These are phyloP conservation scores for Loriculus beryllinus DNA, from an alignment of 2,797 vertebrate genomes.

Conservation along the genomic window DNA sequence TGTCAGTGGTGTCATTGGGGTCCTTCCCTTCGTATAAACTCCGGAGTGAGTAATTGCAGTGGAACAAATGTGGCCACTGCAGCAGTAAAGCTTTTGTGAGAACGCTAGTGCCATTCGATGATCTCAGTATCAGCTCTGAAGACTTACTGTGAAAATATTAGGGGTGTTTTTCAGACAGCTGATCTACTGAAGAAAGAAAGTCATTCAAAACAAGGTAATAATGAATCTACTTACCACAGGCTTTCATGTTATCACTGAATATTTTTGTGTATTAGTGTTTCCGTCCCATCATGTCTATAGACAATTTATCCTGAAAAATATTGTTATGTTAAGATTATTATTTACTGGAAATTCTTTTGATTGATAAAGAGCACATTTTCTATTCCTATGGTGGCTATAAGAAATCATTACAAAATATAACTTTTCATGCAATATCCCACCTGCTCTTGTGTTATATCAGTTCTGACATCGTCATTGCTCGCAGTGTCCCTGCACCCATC, in stretches of 20 bases:
- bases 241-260: not conserved
- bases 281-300: not conserved
- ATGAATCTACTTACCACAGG: not conserved
- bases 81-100: not conserved
- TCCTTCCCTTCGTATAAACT: not conserved
- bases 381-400: not conserved
- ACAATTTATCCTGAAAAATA: not conserved
- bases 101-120: not conserved
- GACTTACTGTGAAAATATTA: not conserved
- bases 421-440: not conserved
- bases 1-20: too few relatives aligned
- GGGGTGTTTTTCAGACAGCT: not conserved
- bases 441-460: not conserved
- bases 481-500: not conserved
- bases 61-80: not conserved
- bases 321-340: not conserved
- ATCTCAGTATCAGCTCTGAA: not conserved
- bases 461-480: not conserved
- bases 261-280: not conserved
- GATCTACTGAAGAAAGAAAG: not conserved
- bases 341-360: not conserved
- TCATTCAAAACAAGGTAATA: not conserved
- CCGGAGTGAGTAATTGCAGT: not conserved
- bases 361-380: not conserved
- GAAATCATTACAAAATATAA: not conserved